Percentiles rank a stretch among this genome's conserved stretches.
These are phyloP conservation scores for Oceanodroma leucorhoa DNA, from an alignment of 2,797 vertebrate genomes.

Conservation along the genomic window DNA sequence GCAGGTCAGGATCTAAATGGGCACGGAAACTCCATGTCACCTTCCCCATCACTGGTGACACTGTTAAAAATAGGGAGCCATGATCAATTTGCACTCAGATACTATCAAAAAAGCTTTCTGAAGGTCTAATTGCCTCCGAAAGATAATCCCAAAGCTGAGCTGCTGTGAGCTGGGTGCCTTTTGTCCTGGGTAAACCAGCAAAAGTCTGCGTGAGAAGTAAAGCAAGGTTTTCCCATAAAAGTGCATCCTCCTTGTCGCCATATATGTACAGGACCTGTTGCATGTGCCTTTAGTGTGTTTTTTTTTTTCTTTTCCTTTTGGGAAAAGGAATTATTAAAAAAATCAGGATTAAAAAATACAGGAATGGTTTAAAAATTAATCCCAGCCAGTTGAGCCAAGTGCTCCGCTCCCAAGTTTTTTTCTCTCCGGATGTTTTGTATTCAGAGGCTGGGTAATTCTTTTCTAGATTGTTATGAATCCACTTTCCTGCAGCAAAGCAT, in stretches of 20 bases:
- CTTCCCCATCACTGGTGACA: background rate
- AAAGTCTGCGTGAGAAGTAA: background rate
- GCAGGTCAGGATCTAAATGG: background rate
- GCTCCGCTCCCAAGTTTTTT: fast-evolving
- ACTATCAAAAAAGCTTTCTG: background rate
- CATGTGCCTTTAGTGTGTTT: background rate
- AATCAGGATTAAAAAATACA: background rate
- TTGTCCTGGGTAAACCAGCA: background rate
- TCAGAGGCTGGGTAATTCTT: background rate
- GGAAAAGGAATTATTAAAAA: background rate
- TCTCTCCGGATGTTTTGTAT: background rate
- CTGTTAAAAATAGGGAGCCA: background rate
- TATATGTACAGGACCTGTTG: background rate
- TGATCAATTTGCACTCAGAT: background rate
- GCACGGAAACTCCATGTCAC: background rate
- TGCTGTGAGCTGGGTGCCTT: background rate
- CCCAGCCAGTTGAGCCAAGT: background rate
- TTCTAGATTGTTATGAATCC: background rate
- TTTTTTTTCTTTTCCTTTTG: background rate
- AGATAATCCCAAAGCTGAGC: background rate
- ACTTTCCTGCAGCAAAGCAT: background rate
- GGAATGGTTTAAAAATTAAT: background rate
- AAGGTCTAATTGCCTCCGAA: background rate
- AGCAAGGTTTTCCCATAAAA: background rate
- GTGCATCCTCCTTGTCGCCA: background rate